Base-by-base conservation (phyloP, 2,888 invertebrate genomes). In the Euphydryas editha region DNA sequence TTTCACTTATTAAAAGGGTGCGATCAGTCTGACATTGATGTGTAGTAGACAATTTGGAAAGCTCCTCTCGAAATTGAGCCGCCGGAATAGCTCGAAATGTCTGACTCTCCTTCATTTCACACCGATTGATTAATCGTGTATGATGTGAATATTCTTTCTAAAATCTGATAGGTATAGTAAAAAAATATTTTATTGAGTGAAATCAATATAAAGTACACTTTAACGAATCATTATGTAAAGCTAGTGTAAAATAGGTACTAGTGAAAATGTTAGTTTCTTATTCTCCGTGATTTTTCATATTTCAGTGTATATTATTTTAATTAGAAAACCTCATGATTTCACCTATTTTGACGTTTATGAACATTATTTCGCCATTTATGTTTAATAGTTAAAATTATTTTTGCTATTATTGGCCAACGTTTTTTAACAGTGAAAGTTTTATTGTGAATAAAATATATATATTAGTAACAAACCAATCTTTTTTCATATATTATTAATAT, bases 21-120 rank as follows among this genome's bases (percentile, higher is more conserved):
- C 24, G 62, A 46, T 62, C 58, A 54, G 24, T 18, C 56, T 49
- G 67, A 67, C 67, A 39, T 63, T 62, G 67, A 67, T 55, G 54
- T 62, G 67, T 67, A 36, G 63, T 46, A 46, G 54, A 54, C 67
- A 55, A 63, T 67, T 67, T 67, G 47, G 36, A 63, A 55, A 63
- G 57, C 62, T 42, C 24, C 65, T 67, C 59, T 67, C 55, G 59
- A 67, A 63, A 67, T 67, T 63, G 59, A 67, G 47, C 47, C 61
- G 21, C 37, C 51, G 54, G 37, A 54, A 59, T 67, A 54, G 54
- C 65, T 66, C 39, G 42, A 39, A 21, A 24, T 13, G 56, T 57
- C 55, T 63, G 49, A 57, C 62, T n/a, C 57, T 51, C 39, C 39
- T 51, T 61, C 24, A 39, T 39, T 61, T 51, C 24, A 51, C 20